Evolutionary conservation across 2,888 invertebrate genomes (phyloP), one percentile per base, ranked within the genome.

Genomic region (Xylota segnis): DNA sequence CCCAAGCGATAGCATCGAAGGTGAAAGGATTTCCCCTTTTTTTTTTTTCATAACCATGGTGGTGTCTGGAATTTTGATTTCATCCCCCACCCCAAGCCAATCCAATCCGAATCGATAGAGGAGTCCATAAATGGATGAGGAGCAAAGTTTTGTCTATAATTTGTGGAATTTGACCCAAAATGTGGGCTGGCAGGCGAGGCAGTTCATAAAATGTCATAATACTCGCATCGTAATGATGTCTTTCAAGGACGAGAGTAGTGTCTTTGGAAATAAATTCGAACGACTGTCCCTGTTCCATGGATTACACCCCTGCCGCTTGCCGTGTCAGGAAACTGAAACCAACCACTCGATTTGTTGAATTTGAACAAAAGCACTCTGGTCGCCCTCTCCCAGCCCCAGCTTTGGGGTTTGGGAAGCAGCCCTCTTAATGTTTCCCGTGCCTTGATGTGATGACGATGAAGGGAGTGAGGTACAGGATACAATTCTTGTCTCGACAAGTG

Each of bases 271-370:
- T 23, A 23, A 66, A 54, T 40, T 40, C 14, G 14, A 40, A 54
- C 40, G 14, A 43, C 40, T 58, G 27, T 37, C 34, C 58, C 37
- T 65, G 27, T 12, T 54, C 40, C n/a, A 14, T 59, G 12, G 18
- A 23, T 37, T 40, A n/a, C 40, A n/a, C 40, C n/a, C 9, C 4
- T 34, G 7, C 3, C 43, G 7, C 3, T 23, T 54, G 12, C 23
- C 52, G 50, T 61, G 59, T 27, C 32, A 70, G 56, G 71, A 14
- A 63, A 63, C 56, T 12, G 56, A 71, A 78, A 63, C 43, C 71
- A 71, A 65, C 71, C 70, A 65, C 78, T 71, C 78, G 63, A 72
- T 78, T 78, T 78, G 71, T 71, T 66, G 50, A 72, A 79, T 72
- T 79, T 72, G 40, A 78, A 65, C 45, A 71, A 63, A 1, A 23